Conservation (phyloP, 2,113 vertebrate genomes). For the Dromas ardeola region DNA sequence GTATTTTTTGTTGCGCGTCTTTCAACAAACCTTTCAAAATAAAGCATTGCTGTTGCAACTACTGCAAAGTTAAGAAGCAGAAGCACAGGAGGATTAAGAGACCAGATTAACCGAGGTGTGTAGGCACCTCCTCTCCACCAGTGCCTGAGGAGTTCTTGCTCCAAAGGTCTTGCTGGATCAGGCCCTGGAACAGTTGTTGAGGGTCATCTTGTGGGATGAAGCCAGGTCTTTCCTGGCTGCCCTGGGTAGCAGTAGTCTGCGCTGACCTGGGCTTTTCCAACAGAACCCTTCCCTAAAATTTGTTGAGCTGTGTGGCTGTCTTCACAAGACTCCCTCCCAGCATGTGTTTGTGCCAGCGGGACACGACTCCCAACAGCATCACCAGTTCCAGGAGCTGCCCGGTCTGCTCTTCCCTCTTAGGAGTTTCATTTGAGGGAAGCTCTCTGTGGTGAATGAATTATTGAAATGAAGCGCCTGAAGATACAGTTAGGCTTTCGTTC, state of each 20-base stretch:
- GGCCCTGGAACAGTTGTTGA: neutral
- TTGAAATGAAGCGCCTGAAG: neutral
- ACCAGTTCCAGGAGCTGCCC: neutral
- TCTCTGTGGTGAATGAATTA: slow-evolving; percentile 31
- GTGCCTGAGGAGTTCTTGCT: neutral
- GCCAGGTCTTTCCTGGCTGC: neutral
- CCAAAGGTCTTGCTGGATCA: neutral
- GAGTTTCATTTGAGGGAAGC: neutral
- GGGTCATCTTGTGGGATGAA: neutral
- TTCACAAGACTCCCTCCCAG: rapidly evolving
- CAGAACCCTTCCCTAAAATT: neutral
- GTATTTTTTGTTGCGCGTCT: neutral
- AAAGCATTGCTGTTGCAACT: neutral
- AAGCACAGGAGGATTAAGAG: neutral
- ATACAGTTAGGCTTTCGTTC: neutral
- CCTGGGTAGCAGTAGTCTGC: neutral
- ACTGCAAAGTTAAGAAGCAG: rapidly evolving
- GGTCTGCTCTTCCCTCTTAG: neutral
- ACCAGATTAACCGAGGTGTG: neutral
- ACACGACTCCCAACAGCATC: neutral
- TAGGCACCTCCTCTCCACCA: neutral
- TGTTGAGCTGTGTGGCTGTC: neutral
- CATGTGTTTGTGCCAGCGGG: neutral
- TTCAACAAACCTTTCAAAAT: neutral
- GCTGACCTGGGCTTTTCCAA: neutral